phyloP scores from a whole-genome alignment of 2,797 vertebrate species.

The Scolopax rusticola region DNA sequence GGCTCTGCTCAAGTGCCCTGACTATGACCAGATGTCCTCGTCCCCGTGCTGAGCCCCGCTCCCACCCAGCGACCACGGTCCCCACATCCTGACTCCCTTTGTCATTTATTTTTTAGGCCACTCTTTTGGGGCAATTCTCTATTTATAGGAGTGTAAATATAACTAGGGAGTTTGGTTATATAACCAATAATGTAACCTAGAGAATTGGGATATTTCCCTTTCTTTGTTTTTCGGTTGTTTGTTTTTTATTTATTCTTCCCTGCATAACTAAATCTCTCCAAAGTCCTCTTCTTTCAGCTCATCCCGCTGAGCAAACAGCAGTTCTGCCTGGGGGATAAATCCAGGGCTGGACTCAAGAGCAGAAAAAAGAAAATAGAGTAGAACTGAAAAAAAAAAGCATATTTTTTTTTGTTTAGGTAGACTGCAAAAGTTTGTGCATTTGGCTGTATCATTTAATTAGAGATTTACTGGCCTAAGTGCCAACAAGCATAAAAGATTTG shows the following conservation, averaged over 20 bases:
- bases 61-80: accelerated
- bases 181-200: slow-evolving; percentile 31
- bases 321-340: slow-evolving; percentile 41
- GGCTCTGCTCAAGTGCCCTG: slow-evolving; percentile 91
- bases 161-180: slow-evolving; percentile 24
- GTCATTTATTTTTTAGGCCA: background rate
- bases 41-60: slow-evolving; percentile 86
- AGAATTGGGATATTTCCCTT: slow-evolving; percentile 19
- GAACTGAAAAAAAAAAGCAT: background rate
- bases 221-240: background rate
- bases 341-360: background rate
- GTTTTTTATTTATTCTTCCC: background rate
- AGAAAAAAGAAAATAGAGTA: background rate
- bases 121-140: slow-evolving; percentile 32
- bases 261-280: background rate
- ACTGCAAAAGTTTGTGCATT: slow-evolving; percentile 6
- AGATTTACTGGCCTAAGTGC: background rate
- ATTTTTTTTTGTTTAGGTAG: background rate
- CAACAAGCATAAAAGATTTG: background rate
- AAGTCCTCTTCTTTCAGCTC: slow-evolving; percentile 5
- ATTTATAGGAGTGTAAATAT: slow-evolving; percentile 49
- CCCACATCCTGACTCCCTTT: background rate
- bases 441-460: background rate
- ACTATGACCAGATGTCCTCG: slow-evolving; percentile 92
- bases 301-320: slow-evolving; percentile 33